Conservation (phyloP, 2,797 vertebrate genomes). For the Dromococcyx pavoninus region DNA sequence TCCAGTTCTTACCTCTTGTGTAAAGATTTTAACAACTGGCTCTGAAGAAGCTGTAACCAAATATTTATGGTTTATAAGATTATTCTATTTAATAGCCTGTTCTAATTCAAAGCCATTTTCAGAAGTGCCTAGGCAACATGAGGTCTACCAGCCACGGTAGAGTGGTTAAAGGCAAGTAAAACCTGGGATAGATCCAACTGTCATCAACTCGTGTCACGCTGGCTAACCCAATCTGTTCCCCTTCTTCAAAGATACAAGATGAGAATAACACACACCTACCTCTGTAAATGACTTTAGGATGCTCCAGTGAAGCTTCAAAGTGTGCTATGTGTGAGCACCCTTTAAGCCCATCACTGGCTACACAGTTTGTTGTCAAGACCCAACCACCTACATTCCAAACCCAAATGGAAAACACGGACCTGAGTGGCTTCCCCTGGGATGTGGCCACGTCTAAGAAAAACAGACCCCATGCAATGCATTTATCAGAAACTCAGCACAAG, state of each 20-base stretch:
- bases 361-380: not conserved
- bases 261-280: not conserved
- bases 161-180: not conserved
- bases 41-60: not conserved
- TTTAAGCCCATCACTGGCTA: not conserved
- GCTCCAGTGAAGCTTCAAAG: not conserved
- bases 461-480: fast-evolving
- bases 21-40: not conserved
- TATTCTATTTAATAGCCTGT: not conserved
- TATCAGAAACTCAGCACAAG: not conserved
- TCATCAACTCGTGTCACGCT: not conserved
- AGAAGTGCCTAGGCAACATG: not conserved
- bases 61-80: fast-evolving
- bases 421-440: not conserved
- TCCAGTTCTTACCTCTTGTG: not conserved
- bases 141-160: not conserved
- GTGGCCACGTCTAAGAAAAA: not conserved
- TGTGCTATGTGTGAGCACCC: not conserved
- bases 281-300: not conserved
- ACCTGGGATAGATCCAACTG: constrained; percentile 20
- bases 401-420: fast-evolving
- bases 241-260: not conserved
- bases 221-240: constrained; percentile 41
- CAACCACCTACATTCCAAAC: not conserved
- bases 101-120: not conserved